Percentiles rank a stretch among this genome's conserved stretches.
Conservation (phyloP, 2,888 invertebrate genomes). For the Lepidochrysops patricia region DNA sequence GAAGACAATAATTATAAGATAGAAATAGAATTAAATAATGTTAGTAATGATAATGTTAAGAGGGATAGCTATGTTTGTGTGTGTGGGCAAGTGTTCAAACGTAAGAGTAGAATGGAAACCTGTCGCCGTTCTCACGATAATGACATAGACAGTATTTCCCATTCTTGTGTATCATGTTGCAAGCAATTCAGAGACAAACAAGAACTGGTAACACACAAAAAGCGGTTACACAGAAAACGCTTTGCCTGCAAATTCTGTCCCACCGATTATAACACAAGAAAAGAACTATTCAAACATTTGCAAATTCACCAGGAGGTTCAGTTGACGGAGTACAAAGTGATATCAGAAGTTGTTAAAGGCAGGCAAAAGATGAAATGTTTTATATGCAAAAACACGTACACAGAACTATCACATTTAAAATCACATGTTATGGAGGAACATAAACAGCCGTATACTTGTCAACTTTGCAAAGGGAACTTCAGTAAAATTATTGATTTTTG, state of each 20-base stretch:
- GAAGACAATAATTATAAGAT: conserved; percentile 17
- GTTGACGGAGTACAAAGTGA: conserved; percentile 62
- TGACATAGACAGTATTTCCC: conserved; percentile 33
- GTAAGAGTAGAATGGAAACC: conserved; percentile 56
- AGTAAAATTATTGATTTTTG: conserved; percentile 56
- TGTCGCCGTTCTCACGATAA: conserved; percentile 54
- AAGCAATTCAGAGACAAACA: conserved; percentile 52
- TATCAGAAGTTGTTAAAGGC: conserved; percentile 55
- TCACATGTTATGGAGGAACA: conserved; percentile 61
- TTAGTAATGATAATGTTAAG: conserved; percentile 19
- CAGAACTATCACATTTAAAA: conserved; percentile 52
- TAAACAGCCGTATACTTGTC: conserved; percentile 52
- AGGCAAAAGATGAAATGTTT: conserved; percentile 58
- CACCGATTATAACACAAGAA: conserved; percentile 57
- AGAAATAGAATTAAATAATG: conserved; percentile 14
- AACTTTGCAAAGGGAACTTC: conserved; percentile 47
- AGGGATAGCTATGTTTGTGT: conserved; percentile 56
- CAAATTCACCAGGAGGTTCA: conserved; percentile 62
- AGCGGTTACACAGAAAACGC: conserved; percentile 50
- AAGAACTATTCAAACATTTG: conserved; percentile 59
- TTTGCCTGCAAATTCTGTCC: conserved; percentile 67
- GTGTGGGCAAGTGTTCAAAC: conserved; percentile 49
- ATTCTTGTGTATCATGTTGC: conserved; percentile 46
- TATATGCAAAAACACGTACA: conserved; percentile 49
- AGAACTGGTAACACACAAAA: conserved; percentile 47